Percentiles rank a stretch among this genome's conserved stretches.
Conservation (phyloP, 2,113 vertebrate genomes). For the Dromaius novaehollandiae region DNA sequence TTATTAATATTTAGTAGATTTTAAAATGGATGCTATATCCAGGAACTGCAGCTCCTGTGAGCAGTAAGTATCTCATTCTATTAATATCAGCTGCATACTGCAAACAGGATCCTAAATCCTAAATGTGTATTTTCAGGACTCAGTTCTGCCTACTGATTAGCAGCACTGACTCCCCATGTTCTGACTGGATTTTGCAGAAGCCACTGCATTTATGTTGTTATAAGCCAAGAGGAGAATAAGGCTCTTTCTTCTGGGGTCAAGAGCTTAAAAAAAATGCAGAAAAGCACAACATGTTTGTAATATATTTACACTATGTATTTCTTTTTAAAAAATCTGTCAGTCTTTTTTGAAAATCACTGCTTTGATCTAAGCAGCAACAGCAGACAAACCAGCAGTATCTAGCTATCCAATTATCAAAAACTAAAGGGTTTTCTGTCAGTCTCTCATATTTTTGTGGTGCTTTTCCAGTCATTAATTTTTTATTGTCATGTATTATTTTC, state of each 20-base stretch:
- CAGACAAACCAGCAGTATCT: not conserved
- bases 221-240: not conserved
- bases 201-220: not conserved
- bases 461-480: not conserved
- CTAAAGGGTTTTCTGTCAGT: not conserved
- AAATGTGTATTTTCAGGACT: not conserved
- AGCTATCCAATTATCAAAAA: not conserved
- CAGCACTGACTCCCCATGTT: not conserved
- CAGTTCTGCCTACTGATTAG: fast-evolving
- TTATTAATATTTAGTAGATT: not conserved
- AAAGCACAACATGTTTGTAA: not conserved
- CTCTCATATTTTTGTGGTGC: not conserved
- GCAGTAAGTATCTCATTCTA: not conserved
- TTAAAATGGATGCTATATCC: not conserved
- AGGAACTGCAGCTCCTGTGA: not conserved
- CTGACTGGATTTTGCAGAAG: not conserved
- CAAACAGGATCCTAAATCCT: not conserved
- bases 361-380: not conserved
- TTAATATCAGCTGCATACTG: not conserved
- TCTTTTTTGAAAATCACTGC: not conserved
- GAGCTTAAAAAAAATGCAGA: not conserved
- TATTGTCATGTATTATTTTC: not conserved
- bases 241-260: not conserved
- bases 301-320: not conserved
- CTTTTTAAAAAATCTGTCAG: not conserved